A percentile compares a stretch with the other conserved stretches of the same genome.
Evolutionary conservation across 2,797 vertebrate genomes (phyloP).

Genomic region (Todus mexicanus): DNA sequence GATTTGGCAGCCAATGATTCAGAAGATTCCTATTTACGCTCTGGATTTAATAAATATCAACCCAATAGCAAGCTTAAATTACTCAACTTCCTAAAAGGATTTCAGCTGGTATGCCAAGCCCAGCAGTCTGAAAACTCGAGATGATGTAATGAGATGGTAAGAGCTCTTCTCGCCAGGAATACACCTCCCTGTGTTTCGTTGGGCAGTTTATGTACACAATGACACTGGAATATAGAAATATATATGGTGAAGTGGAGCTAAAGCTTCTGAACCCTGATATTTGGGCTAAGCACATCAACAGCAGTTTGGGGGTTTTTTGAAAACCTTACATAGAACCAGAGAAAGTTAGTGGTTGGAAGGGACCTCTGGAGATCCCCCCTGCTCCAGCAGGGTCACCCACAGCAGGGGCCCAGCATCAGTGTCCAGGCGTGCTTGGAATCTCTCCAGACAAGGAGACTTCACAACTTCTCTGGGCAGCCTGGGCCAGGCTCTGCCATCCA

Average conservation of each 20-base stretch:
- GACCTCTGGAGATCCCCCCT: no score
- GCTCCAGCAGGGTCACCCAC: no score
- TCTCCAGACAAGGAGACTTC: no score
- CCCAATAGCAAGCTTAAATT: not conserved
- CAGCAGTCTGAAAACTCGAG: not conserved
- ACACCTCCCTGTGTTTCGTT: not conserved
- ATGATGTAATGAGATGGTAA: not conserved
- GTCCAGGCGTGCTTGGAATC: no score
- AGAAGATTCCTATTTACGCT: not conserved
- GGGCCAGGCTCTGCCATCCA: no score
- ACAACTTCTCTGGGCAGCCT: no score
- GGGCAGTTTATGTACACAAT: not conserved
- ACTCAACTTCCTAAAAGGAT: slow-evolving; percentile 6
- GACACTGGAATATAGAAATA: not conserved
- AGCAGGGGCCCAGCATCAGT: no score
- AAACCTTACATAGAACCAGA: not conserved
- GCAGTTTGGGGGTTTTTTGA: not conserved
- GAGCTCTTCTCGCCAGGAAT: not conserved
- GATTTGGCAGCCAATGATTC: not conserved
- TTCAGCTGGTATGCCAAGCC: not conserved
- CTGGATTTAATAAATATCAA: not conserved
- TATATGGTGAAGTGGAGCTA: not conserved
- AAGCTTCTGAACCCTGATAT: not conserved
- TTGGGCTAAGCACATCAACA: not conserved
- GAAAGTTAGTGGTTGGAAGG: no score